Evolutionary conservation across 2,113 vertebrate species (phyloP).

Genomic region (Callocephalon fimbriatum): DNA sequence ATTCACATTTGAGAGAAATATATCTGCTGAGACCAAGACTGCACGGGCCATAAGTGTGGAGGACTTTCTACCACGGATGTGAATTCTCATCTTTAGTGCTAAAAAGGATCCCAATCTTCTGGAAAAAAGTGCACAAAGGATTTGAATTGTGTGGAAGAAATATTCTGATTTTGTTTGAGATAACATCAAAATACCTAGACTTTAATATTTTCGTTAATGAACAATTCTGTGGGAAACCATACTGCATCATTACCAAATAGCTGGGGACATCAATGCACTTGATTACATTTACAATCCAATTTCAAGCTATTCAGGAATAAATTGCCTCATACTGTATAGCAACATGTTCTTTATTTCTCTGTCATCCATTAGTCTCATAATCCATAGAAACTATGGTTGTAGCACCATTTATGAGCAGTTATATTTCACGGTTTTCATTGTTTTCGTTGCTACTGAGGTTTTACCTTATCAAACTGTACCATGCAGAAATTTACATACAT

Average conservation of each 20-base stretch:
- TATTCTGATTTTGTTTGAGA: conserved; percentile 35
- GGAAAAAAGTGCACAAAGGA: background rate
- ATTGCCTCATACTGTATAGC: conserved; percentile 31
- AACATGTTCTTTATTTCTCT: conserved; percentile 47
- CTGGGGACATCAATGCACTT: conserved; percentile 61
- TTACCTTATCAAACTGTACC: conserved; percentile 22
- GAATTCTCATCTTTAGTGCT: background rate
- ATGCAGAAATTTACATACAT: conserved; percentile 37
- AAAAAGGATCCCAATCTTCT: background rate
- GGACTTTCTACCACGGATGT: background rate
- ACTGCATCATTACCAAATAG: conserved; percentile 14
- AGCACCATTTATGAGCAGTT: conserved; percentile 18
- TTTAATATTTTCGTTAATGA: conserved; percentile 56
- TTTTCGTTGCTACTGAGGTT: background rate
- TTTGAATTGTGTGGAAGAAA: conserved; percentile 3
- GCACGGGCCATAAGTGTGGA: background rate
- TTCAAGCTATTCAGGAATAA: conserved; percentile 63
- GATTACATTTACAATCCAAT: conserved; percentile 71
- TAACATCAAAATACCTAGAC: conserved; percentile 24
- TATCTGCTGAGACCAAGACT: background rate
- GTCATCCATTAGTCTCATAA: conserved; percentile 33
- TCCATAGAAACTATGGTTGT: conserved; percentile 31
- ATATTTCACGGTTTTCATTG: background rate
- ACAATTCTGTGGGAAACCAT: conserved; percentile 36
- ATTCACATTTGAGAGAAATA: background rate